These are phyloP conservation scores for Aegotheles bennettii DNA, from an alignment of 2,113 vertebrate species.

Conservation along the genomic window DNA sequence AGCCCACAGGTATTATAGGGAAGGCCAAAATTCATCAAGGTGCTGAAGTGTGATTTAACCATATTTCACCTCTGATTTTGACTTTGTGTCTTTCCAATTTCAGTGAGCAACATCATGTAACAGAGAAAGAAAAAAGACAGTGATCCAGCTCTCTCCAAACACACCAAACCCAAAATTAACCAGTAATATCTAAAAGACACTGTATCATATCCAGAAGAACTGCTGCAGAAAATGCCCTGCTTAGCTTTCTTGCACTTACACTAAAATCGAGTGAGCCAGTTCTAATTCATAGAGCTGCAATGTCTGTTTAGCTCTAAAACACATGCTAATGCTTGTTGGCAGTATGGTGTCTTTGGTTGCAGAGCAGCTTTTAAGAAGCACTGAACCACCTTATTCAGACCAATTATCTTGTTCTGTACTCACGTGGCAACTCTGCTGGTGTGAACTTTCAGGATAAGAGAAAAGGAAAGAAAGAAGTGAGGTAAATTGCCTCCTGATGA, in stretches of 20 bases:
- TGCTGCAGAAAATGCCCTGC: neutral
- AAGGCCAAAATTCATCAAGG: neutral
- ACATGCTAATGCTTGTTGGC: neutral
- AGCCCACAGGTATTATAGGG: neutral
- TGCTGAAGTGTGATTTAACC: rapidly evolving
- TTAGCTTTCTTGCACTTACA: neutral
- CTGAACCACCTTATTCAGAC: neutral
- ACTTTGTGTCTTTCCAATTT: neutral
- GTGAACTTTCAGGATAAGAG: neutral
- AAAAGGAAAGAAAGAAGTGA: neutral
- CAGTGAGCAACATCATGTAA: neutral
- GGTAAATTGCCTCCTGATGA: neutral
- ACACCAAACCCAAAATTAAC: neutral
- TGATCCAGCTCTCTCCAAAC: neutral
- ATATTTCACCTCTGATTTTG: neutral
- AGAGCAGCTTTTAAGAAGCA: neutral
- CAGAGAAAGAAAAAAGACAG: neutral
- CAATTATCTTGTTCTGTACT: neutral
- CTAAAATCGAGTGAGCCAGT: neutral
- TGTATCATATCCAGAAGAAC: neutral
- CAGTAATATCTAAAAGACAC: neutral
- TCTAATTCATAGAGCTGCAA: neutral
- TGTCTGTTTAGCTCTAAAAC: neutral
- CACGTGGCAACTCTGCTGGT: neutral
- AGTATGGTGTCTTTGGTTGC: neutral